These are phyloP conservation scores for Adineta ricciae DNA, from an alignment of 2,888 invertebrate species.

Conservation along the genomic window DNA sequence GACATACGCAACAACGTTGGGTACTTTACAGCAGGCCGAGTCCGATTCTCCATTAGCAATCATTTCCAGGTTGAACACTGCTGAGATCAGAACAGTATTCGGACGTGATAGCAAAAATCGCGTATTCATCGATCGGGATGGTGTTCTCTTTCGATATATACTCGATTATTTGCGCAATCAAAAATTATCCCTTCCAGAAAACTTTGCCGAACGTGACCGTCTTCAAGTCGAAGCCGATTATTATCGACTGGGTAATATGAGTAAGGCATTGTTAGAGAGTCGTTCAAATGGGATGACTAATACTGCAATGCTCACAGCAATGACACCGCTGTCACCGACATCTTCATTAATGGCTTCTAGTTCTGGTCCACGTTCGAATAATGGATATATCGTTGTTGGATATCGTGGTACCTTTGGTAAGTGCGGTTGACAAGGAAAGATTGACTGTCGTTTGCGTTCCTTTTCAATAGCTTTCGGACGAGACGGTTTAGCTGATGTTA, in stretches of 20 bases:
- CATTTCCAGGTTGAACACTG: constrained; percentile 32
- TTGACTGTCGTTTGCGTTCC: neutral
- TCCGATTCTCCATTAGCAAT: constrained; percentile 68
- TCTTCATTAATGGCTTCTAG: neutral
- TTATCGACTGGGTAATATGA: constrained; percentile 63
- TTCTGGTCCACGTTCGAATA: constrained; percentile 41
- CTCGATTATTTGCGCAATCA: constrained; percentile 82
- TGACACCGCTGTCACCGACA: too few species aligned
- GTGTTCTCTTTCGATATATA: constrained; percentile 88
- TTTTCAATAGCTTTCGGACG: constrained; percentile 57
- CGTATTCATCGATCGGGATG: constrained; percentile 85
- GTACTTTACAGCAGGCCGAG: constrained; percentile 68
- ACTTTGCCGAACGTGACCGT: constrained; percentile 64
- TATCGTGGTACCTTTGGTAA: constrained; percentile 75
- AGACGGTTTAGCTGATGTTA: constrained; percentile 93
- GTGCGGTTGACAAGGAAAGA: neutral
- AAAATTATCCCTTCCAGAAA: constrained; percentile 78
- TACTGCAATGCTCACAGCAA: neutral
- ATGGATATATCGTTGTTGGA: constrained; percentile 78
- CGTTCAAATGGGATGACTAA: neutral
- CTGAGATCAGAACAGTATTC: neutral
- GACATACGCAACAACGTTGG: constrained; percentile 75
- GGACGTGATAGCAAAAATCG: constrained; percentile 44
- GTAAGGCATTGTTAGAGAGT: neutral
- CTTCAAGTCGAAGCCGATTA: constrained; percentile 55